Conservation (phyloP, 1,140 invertebrate genomes). For the Drosophila obscura region DNA sequence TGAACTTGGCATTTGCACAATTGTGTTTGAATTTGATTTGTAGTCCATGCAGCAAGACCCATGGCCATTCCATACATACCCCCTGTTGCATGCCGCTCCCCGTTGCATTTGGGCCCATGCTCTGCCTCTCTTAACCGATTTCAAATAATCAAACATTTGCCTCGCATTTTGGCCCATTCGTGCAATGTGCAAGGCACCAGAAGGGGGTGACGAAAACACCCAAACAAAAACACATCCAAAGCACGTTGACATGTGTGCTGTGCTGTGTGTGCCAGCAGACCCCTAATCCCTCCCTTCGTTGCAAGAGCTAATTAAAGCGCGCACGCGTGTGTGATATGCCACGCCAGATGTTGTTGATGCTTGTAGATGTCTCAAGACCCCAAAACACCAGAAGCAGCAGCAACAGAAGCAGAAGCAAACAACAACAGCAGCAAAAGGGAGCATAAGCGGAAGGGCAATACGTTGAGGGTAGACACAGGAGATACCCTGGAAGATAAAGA, state of each 20-base stretch:
- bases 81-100: conserved; percentile 9
- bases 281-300: conserved; percentile 3
- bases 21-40: conserved; percentile 51
- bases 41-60: conserved; percentile 2
- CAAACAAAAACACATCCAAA: conserved; percentile 56
- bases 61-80: conserved; percentile 18
- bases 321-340: conserved; percentile 73
- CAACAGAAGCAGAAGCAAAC: no score
- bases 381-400: conserved; percentile 16
- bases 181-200: conserved; percentile 45
- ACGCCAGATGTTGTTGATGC: conserved; percentile 60
- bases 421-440: no score
- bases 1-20: conserved; percentile 69
- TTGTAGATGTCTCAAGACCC: conserved; percentile 45
- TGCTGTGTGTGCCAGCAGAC: not conserved
- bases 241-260: conserved; percentile 54
- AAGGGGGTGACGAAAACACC: conserved; percentile 19
- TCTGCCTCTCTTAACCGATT: conserved; percentile 5
- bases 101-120: conserved; percentile 2
- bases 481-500: no score
- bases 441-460: no score
- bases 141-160: conserved; percentile 52
- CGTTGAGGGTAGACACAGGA: no score
- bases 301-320: conserved; percentile 70
- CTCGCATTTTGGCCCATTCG: conserved; percentile 45